Evolutionary conservation across 2,113 vertebrate genomes (phyloP).

Genomic region (Plectropomus leopardus): DNA sequence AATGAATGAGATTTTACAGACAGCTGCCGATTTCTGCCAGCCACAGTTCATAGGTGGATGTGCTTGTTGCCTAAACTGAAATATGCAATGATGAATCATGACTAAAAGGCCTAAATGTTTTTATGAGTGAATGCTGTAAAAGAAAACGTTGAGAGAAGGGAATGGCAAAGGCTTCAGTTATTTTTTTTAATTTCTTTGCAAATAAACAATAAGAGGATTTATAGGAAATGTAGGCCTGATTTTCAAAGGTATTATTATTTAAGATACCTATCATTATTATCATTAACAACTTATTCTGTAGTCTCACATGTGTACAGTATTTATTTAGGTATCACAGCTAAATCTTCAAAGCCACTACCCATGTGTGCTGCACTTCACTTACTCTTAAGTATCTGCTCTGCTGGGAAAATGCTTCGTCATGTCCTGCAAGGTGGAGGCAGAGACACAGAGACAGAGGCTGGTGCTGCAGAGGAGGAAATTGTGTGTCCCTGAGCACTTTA

Average conservation of each 20-base stretch:
- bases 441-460: slow-evolving; percentile 10
- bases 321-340: background rate
- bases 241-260: background rate
- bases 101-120: background rate
- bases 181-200: background rate
- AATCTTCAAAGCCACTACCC: background rate
- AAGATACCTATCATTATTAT: background rate
- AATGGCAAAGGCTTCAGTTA: background rate
- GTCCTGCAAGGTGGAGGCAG: slow-evolving; percentile 28
- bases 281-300: background rate
- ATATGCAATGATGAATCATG: background rate
- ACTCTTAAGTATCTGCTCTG: slow-evolving; percentile 7
- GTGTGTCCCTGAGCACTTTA: background rate
- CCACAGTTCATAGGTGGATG: background rate
- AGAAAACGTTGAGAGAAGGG: background rate
- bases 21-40: background rate
- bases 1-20: slow-evolving; percentile 25
- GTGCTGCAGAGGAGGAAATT: slow-evolving; percentile 10
- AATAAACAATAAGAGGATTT: background rate
- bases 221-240: background rate
- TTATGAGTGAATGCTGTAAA: background rate
- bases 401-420: slow-evolving; percentile 47
- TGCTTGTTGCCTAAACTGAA: background rate
- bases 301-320: background rate
- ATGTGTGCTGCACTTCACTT: background rate